These are phyloP conservation scores for Chydorus sphaericus DNA, from an alignment of 2,888 invertebrate genomes.

Conservation along the genomic window DNA sequence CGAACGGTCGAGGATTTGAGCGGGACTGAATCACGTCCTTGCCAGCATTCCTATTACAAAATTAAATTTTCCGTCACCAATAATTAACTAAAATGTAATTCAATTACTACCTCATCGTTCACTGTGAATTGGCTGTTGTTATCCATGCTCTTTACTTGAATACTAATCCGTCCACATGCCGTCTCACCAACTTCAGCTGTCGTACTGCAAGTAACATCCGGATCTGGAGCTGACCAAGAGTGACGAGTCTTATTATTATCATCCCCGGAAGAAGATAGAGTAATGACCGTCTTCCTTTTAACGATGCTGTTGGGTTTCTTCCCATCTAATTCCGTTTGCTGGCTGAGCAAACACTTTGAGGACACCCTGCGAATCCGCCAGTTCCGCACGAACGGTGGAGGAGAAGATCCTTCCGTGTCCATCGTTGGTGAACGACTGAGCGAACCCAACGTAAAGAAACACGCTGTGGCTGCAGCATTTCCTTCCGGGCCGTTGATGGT, in stretches of 20 bases:
- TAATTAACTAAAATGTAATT: no score
- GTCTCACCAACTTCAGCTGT: conserved; percentile 1
- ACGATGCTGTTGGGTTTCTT: no score
- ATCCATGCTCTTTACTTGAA: not conserved
- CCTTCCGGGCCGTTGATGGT: no score
- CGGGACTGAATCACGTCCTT: not conserved
- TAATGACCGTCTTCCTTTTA: not conserved
- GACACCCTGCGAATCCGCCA: not conserved
- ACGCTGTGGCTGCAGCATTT: no score
- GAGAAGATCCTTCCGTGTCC: no score
- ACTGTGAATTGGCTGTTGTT: no score
- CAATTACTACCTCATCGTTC: no score
- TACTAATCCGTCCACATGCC: not conserved
- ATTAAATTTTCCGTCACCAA: no score
- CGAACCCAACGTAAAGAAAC: no score
- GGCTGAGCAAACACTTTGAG: not conserved
- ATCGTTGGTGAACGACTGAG: not conserved
- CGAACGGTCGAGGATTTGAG: not conserved
- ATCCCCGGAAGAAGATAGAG: not conserved
- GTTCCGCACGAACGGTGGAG: not conserved
- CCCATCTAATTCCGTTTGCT: no score
- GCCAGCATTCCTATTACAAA: not conserved
- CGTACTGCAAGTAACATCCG: not conserved
- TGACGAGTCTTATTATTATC: no score
- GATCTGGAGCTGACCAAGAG: not conserved